phyloP scores from a whole-genome alignment of 2,888 invertebrate species.

The Bedellia somnulentella region DNA sequence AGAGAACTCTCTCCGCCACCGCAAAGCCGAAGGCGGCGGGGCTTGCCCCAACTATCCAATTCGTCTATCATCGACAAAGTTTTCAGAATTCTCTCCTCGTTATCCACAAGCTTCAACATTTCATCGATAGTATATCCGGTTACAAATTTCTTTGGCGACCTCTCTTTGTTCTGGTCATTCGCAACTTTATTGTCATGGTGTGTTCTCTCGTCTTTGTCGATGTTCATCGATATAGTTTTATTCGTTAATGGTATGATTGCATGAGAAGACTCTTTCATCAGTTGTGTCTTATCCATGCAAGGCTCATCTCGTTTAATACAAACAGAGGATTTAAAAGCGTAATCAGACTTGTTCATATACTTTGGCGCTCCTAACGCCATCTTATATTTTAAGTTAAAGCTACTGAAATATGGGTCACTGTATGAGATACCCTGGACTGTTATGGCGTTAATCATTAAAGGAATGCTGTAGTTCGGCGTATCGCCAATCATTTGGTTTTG shows the following conservation, averaged over 20 bases:
- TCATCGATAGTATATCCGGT: slow-evolving; percentile 55
- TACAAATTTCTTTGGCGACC: slow-evolving; percentile 32
- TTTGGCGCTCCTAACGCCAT: slow-evolving; percentile 57
- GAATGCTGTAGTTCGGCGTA: slow-evolving; percentile 61
- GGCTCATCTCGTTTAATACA: slow-evolving; percentile 57
- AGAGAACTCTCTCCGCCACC: slow-evolving; percentile 84
- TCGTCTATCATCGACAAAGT: slow-evolving; percentile 22
- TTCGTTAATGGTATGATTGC: slow-evolving; percentile 40
- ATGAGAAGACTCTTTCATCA: slow-evolving; percentile 43
- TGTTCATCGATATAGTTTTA: slow-evolving; percentile 33
- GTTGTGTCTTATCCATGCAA: slow-evolving; percentile 41
- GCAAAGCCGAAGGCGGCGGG: slow-evolving; percentile 64
- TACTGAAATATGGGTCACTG: slow-evolving; percentile 63
- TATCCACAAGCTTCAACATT: slow-evolving; percentile 36
- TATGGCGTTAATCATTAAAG: slow-evolving; percentile 63
- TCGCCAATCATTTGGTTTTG: slow-evolving; percentile 63
- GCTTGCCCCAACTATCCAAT: slow-evolving; percentile 61
- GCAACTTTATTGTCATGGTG: slow-evolving; percentile 54
- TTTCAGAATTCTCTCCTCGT: slow-evolving; percentile 27
- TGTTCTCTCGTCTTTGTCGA: slow-evolving; percentile 34
- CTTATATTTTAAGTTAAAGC: slow-evolving; percentile 63
- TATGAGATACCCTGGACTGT: slow-evolving; percentile 65
- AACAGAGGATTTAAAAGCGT: slow-evolving; percentile 64
- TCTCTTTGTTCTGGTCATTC: slow-evolving; percentile 23
- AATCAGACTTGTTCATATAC: slow-evolving; percentile 65